Evolutionary conservation across 1,140 invertebrate species (phyloP).

Genomic region (Homalodisca vitripennis): DNA sequence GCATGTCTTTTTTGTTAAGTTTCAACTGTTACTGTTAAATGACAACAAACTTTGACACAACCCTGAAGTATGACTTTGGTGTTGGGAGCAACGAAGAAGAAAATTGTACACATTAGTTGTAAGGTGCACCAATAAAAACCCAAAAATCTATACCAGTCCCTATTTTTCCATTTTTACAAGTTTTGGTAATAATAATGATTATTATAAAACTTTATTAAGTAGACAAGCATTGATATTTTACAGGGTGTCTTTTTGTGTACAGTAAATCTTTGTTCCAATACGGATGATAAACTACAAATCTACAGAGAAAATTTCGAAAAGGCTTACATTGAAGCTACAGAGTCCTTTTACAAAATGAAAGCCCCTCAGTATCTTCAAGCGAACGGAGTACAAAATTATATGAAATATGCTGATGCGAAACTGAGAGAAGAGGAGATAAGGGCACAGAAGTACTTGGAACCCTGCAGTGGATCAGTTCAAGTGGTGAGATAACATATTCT

Average conservation of each 20-base stretch:
- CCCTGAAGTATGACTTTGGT: too few species aligned
- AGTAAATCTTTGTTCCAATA: conserved; percentile 96
- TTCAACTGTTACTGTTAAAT: too few species aligned
- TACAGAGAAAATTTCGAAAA: conserved; percentile 97
- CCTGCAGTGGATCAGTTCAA: conserved; percentile 77
- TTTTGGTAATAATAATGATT: too few species aligned
- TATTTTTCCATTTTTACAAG: too few species aligned
- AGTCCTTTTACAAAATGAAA: conserved; percentile 91
- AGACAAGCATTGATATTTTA: too few species aligned
- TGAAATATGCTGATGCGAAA: conserved; percentile 95
- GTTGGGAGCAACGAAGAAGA: too few species aligned
- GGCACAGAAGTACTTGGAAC: conserved; percentile 91
- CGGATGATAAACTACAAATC: conserved; percentile 90
- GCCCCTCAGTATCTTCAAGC: conserved; percentile 83
- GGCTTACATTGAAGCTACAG: conserved; percentile 91
- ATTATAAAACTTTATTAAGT: too few species aligned
- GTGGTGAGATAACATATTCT: conserved; percentile 48
- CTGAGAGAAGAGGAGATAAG: conserved; percentile 93
- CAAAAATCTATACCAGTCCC: too few species aligned
- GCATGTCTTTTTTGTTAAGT: too few species aligned
- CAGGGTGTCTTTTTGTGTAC: conserved; percentile 43
- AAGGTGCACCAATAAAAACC: too few species aligned
- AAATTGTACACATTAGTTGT: too few species aligned
- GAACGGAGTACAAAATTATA: conserved; percentile 96
- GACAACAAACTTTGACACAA: too few species aligned